Base-by-base conservation (phyloP, 1,140 invertebrate species). In the Camponotus pennsylvanicus region DNA sequence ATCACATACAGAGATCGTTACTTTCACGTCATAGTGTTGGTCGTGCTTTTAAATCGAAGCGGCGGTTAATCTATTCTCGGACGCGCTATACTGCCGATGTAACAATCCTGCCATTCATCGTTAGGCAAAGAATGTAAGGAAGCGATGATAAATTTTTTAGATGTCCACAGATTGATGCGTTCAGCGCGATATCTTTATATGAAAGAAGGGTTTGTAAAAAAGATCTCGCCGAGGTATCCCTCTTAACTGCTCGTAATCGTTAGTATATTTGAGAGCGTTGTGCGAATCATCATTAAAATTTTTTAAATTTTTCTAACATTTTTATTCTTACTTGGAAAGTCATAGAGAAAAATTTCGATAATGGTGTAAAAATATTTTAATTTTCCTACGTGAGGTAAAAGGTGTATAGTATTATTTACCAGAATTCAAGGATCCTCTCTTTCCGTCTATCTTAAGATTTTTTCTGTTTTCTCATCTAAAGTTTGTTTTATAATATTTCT, bases 21-120 rank as follows among this genome's bases (percentile, higher is more conserved):
- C 88, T 89, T 90, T 89, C 89, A 89, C 78, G 88, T 89, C 84
- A 79, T 79, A 89, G 79, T 87, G 86, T 87, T 89, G 73, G 89
- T 78, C 79, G 55, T 84, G 78, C 75, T 89, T 89, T 89, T 80
- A 76, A 85, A 87, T 85, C 69, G 75, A 87, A 90, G 63, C 79
- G 52, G 49, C 45, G 69, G 85, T 90, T 87, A 87, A 78, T 89
- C 89, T 90, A 90, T 90, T 89, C 88, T 89, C 49, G 88, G 82
- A 86, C 66, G 82, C 61, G 86, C 86, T 85, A 88, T 83, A 78
- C 61, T 40, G 66, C 7, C 71, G 67, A 87, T 61, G 27, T 61
- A 86, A 86, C 85, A 82, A 86, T 86, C 78, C 27, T 88, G 70
- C 86, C 86, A 88, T 88, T 88, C 88, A 80, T 89, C 76, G 86